phyloP scores from a whole-genome alignment of 2,113 vertebrate species.

The Dascyllus trimaculatus region DNA sequence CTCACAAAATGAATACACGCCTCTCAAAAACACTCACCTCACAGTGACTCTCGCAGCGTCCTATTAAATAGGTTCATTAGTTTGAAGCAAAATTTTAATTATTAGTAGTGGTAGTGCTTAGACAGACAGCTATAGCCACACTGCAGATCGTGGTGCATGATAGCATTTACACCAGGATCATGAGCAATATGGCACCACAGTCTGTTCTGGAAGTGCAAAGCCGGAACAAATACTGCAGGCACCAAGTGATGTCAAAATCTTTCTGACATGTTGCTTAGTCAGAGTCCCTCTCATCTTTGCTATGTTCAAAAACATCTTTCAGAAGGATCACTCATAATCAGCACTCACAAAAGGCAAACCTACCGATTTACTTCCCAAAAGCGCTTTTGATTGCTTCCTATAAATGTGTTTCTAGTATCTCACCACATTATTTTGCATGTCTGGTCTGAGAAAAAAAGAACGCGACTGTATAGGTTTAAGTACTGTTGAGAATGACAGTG shows the following conservation, averaged over 20 bases:
- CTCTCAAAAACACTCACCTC: no score
- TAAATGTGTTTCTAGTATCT: not conserved
- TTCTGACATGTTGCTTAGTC: constrained; percentile 13
- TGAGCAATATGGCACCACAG: not conserved
- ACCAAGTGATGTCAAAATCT: constrained; percentile 14
- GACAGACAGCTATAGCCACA: not conserved
- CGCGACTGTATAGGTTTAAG: not conserved
- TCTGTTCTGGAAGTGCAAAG: constrained; percentile 8
- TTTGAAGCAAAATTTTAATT: not conserved
- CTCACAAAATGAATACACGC: no score
- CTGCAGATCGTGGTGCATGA: not conserved
- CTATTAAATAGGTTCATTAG: no score
- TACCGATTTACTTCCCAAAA: not conserved
- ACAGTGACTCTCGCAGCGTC: no score
- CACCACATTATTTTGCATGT: not conserved
- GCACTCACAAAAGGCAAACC: not conserved
- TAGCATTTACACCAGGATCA: not conserved
- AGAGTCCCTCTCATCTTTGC: constrained; percentile 10
- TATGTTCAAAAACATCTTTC: constrained; percentile 25
- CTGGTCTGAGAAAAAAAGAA: not conserved
- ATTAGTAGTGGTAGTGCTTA: not conserved
- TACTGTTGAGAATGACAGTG: not conserved
- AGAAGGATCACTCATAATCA: not conserved
- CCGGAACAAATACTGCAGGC: not conserved
- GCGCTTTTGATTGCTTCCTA: not conserved